Evolutionary conservation across 2,888 invertebrate genomes (phyloP), one percentile per base, ranked within the genome.

Genomic region (Acanthosepion lycidas): DNA sequence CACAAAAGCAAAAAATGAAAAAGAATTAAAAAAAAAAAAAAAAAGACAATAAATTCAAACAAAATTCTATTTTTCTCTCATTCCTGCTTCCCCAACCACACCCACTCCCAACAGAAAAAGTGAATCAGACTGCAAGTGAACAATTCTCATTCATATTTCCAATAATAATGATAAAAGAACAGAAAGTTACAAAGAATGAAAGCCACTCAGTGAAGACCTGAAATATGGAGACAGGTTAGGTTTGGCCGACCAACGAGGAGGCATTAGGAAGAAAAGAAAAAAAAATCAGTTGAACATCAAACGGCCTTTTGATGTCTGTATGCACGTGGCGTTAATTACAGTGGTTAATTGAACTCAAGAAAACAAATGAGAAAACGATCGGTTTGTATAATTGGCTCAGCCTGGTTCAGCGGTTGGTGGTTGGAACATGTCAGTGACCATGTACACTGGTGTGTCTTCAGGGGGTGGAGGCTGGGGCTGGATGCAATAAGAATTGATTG

Each of bases 261-360:
- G n/a, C 78, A 78, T n/a, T 33, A 33, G 78, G n/a, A 78, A 78
- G n/a, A n/a, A 78, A 78, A n/a, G 23, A 78, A n/a, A 1, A 78
- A 78, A 78, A n/a, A 78, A 78, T 78, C 78, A 33, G 78, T 78
- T 78, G n/a, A 78, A 78, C 78, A 78, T 78, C 78, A 78, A 78
- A 78, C 9, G 78, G n/a, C 12, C 78, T 78, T 78, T 78, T 78
- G 78, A 78, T 78, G 78, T 78, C 78, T 33, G 78, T 78, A 78
- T 78, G 78, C 78, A 78, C n/a, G 78, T 78, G 78, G 78, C 12
- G n/a, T 78, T 78, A 78, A 78, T 78, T 78, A 78, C 78, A 78
- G 78, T 78, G n/a, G 78, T 78, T 78, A 78, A 78, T 78, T 78
- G 78, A 78, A 78, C 78, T 78, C n/a, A 78, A 78, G 78, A 78